These are phyloP conservation scores for Carollia perspicillata DNA, from an alignment of 2,113 vertebrate species.

Conservation along the genomic window DNA sequence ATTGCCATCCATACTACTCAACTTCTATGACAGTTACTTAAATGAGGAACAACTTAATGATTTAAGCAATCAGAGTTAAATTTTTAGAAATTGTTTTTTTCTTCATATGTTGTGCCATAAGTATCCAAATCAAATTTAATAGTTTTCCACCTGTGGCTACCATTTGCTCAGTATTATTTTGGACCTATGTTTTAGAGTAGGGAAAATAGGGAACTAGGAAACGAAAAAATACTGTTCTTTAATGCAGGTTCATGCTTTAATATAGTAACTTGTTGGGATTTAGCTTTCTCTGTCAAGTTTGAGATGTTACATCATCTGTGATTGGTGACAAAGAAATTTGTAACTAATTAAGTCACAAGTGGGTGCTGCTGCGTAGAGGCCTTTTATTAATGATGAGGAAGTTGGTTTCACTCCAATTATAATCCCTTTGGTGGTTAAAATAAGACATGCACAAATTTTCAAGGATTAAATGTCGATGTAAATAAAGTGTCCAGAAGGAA, in stretches of 20 bases:
- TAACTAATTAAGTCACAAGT: background rate
- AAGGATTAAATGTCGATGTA: background rate
- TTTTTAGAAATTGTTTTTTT: background rate
- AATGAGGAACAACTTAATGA: background rate
- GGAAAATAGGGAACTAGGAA: background rate
- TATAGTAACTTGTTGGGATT: background rate
- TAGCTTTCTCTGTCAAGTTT: background rate
- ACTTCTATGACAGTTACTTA: background rate
- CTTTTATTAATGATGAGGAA: background rate
- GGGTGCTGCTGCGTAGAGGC: background rate
- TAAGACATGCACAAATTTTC: background rate
- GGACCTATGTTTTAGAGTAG: background rate
- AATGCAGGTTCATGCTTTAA: background rate
- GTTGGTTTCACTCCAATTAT: background rate
- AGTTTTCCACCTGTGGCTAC: background rate
- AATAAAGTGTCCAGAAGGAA: background rate
- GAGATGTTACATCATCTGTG: background rate
- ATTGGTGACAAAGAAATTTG: background rate
- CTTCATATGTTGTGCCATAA: background rate
- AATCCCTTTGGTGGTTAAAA: background rate
- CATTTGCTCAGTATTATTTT: background rate
- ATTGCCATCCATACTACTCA: background rate
- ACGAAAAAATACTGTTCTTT: background rate
- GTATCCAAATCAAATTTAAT: background rate
- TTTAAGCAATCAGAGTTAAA: background rate